Evolutionary conservation across 2,113 vertebrate genomes (phyloP), one percentile per base, ranked within the genome.

Genomic region (Grammomys surdaster): DNA sequence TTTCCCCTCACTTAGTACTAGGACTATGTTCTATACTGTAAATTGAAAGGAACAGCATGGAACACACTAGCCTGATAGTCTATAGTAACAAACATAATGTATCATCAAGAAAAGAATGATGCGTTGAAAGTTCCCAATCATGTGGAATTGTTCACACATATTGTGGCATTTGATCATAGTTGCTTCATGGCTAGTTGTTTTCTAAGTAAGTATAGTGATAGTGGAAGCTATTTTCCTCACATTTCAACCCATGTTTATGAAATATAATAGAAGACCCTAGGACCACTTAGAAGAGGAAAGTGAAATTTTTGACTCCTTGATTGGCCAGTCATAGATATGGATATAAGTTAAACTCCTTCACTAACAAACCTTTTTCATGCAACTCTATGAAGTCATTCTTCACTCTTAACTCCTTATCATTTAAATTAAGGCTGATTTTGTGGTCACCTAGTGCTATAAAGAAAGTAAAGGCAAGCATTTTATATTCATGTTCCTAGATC

Each of bases 121-220:
- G 6, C 22, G 12, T 33, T 33, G 0, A 65, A 0, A 80, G 3
- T 77, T 95, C 43, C 73, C 60, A 84, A 56, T 4, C 22, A 7
- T 78, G 33, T 65, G 1, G 36, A 75, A 93, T 94, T 96, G 5
- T 77, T 65, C 36, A 77, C 7, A 75, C 0, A 92, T 60, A 78
- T 91, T 89, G 60, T 56, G 72, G 65, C 7, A 95, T 95, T 95
- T 91, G 93, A 28, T 54, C 31, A 70, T 3, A 86, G 26, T 93
- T 85, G 0, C 2, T 19, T 69, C 36, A 43, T 60, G 76, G n/a
- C 17, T 94, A 70, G 14, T 77, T 95, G 1, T 31, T 77, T 77
- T 90, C 40, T 17, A n/a, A 87, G 22, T 43, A 78, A 65, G 3
- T 24, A 88, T 31, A 28, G 51, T 73, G 20, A 17, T 51, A 94